phyloP scores from a whole-genome alignment of 2,113 vertebrate species.

The Bambusicola thoracicus region DNA sequence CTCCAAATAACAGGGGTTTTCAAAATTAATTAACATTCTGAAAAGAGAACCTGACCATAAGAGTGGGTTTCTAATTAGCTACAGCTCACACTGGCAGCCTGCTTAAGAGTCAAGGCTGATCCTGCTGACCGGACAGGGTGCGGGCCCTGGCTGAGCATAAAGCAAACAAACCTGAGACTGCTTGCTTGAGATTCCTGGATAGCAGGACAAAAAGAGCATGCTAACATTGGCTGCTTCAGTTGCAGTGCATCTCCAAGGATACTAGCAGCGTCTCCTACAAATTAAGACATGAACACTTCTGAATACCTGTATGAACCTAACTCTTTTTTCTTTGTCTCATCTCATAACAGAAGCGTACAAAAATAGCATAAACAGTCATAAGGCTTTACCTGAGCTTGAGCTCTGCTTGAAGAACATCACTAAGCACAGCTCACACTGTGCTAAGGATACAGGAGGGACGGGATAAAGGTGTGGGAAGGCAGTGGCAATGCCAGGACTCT shows the following conservation, averaged over 20 bases:
- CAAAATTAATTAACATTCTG: slow-evolving; percentile 58
- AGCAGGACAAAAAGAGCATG: neutral
- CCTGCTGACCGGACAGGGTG: no score
- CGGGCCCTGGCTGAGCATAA: rapidly evolving
- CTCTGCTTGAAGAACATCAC: neutral
- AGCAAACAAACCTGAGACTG: neutral
- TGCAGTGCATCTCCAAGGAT: neutral
- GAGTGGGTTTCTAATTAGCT: slow-evolving; percentile 33
- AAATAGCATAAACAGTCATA: neutral
- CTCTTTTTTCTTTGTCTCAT: neutral
- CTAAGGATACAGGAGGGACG: neutral
- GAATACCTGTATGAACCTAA: neutral
- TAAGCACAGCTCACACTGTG: neutral
- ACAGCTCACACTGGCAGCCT: neutral
- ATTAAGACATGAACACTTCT: neutral
- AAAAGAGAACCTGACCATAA: neutral
- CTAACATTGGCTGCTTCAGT: neutral
- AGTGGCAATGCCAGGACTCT: neutral
- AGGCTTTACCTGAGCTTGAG: neutral
- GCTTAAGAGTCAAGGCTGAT: neutral
- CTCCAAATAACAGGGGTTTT: slow-evolving; percentile 11
- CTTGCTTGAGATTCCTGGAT: neutral
- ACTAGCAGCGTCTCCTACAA: rapidly evolving
- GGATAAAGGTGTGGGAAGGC: neutral
- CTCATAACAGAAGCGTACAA: neutral